Evolutionary conservation across 2,797 vertebrate genomes (phyloP).

Genomic region (Pantherophis vulpinus): DNA sequence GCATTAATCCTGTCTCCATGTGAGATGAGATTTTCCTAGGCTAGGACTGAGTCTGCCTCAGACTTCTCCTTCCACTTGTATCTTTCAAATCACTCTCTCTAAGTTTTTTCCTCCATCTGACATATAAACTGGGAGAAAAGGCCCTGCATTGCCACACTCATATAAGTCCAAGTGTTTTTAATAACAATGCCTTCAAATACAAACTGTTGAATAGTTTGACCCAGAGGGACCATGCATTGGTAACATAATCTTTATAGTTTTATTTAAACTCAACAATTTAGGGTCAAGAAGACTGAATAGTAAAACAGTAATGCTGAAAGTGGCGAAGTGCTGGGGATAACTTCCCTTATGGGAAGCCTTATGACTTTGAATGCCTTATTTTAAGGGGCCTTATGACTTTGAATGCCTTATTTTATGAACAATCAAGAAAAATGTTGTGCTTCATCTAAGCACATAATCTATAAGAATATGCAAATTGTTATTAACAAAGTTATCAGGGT

Average conservation of each 20-base stretch:
- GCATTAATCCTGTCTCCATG: neutral
- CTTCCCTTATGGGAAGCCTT: neutral
- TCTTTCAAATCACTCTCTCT: neutral
- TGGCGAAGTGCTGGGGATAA: neutral
- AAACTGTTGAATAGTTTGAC: neutral
- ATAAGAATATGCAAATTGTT: constrained; percentile 27
- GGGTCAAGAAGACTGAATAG: too few relatives aligned
- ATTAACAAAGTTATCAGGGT: constrained; percentile 19
- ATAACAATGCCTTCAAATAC: neutral
- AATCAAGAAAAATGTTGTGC: neutral
- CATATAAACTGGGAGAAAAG: neutral
- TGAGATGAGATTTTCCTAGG: neutral
- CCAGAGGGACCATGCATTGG: neutral
- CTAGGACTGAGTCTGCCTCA: neutral
- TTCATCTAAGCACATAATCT: constrained; percentile 6
- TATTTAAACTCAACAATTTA: constrained; percentile 1
- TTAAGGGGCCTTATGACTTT: neutral
- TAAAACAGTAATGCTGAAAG: neutral
- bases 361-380: constrained; percentile 1
- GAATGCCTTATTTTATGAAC: constrained; percentile 6
- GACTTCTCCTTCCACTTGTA: neutral
- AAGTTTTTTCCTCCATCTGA: neutral
- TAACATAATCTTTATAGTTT: neutral
- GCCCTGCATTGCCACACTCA: neutral
- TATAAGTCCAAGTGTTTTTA: neutral